Conservation (phyloP, 2,797 vertebrate species). For the Siniperca obscura region DNA sequence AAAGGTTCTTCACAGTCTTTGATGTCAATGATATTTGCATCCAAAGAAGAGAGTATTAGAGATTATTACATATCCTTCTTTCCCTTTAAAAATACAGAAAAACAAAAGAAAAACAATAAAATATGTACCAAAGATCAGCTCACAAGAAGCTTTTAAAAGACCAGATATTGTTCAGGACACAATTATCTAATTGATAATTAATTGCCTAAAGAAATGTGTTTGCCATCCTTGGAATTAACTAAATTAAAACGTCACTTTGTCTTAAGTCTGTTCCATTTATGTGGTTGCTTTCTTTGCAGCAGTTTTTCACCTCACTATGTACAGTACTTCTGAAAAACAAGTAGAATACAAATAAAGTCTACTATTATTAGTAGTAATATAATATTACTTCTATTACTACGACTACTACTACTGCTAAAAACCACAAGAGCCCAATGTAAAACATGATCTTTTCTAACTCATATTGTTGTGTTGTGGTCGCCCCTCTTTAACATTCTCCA, state of each 20-base stretch:
- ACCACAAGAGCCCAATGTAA: neutral
- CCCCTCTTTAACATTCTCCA: constrained; percentile 16
- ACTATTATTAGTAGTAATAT: neutral
- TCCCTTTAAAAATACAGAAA: neutral
- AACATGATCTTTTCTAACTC: neutral
- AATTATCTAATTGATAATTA: neutral
- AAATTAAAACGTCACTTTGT: neutral
- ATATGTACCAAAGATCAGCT: neutral
- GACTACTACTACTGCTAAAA: neutral
- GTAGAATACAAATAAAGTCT: neutral
- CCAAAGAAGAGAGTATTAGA: neutral
- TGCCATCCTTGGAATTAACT: neutral
- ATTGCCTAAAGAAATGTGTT: neutral
- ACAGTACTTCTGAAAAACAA: neutral
- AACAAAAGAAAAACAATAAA: neutral
- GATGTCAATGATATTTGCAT: neutral
- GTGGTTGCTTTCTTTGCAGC: neutral
- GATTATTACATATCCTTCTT: neutral
- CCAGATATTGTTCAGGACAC: neutral
- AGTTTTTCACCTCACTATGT: neutral
- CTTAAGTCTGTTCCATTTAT: neutral
- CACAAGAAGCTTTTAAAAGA: neutral
- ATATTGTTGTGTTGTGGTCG: neutral
- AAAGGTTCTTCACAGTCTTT: neutral
- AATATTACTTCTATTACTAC: neutral